Base-by-base conservation (phyloP, 2,888 invertebrate genomes). In the Leptopilina drosophilae region DNA sequence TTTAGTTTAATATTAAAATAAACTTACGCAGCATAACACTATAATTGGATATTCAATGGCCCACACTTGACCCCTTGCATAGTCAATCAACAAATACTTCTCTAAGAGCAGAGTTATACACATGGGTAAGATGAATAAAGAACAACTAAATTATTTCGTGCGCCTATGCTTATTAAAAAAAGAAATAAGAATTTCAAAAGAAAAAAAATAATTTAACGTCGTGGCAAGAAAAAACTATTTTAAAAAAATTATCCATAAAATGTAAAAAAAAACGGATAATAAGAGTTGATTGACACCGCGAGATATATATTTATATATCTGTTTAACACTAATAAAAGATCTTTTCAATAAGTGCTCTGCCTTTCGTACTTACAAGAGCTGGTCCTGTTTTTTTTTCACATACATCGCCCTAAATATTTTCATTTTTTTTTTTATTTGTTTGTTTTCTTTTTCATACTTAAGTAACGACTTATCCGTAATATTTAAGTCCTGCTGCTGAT, bases 1-100 rank as follows among this genome's bases (percentile, higher is more conserved):
- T 86, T 87, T 85, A 85, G 84, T 90, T 87, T 88, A 90, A 89
- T 90, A 90, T 88, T 90, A 90, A 90, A 90, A 90, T 89, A 90
- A 90, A 88, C 88, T 89, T 90, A 90, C 84, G 87, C 85, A 86
- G 86, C 84, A 86, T 88, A 90, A 89, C 84, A 85, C 87, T 88
- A 88, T 87, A 78, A 33, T 86, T 81, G 84, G 87, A 88, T 88
- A 87, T 89, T 85, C 84, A 84, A 81, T 86, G 85, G 84, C 84
- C 82, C 82, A 86, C 84, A 81, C 82, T 80, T 85, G 85, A 84
- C 84, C 82, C 82, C 82, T 85, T 84, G 81, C 83, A 82, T 81
- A 84, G 85, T 83, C 83, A 86, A 87, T 86, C 82, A 80, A 79
- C 79, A 78, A 81, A 49, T 80, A 84, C 76, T 79, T 82, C 66